Conservation (phyloP, 1,140 invertebrate genomes). For the Euura lappo region DNA sequence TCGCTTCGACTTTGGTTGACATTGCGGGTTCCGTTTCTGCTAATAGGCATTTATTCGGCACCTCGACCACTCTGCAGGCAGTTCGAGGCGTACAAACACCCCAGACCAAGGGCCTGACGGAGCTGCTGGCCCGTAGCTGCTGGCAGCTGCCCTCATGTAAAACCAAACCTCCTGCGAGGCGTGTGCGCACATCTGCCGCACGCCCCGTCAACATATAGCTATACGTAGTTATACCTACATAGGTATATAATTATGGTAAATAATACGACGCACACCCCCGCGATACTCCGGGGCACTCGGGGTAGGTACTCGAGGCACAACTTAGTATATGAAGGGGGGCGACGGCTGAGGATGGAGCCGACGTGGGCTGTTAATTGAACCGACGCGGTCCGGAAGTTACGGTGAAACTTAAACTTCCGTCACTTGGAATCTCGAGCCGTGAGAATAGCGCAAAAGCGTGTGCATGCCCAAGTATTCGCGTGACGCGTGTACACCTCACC, state of each 20-base stretch:
- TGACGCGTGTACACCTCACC: too few relatives aligned
- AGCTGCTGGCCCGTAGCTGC: neutral
- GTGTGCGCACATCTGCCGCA: slow-evolving; percentile 39
- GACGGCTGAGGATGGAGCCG: too few relatives aligned
- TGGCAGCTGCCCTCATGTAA: slow-evolving; percentile 40
- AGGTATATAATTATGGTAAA: neutral
- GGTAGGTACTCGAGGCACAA: too few relatives aligned
- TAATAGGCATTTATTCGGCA: too few relatives aligned
- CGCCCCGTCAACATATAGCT: neutral
- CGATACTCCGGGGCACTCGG: too few relatives aligned
- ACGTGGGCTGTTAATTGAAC: neutral
- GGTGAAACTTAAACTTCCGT: neutral
- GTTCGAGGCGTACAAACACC: too few relatives aligned
- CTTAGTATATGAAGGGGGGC: too few relatives aligned
- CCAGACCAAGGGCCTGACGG: neutral
- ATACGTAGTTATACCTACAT: neutral
- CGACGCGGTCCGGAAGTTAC: neutral
- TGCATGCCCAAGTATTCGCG: too few relatives aligned
- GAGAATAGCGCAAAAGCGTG: neutral
- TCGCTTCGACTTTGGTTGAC: too few relatives aligned
- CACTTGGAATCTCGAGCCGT: neutral
- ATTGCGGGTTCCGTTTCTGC: too few relatives aligned
- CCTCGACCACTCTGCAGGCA: too few relatives aligned
- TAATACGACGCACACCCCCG: too few relatives aligned
- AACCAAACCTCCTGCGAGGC: slow-evolving; percentile 40